Evolutionary conservation across 1,140 invertebrate species (phyloP), one percentile per base, ranked within the genome.

Genomic region (Tetragnatha versicolor): DNA sequence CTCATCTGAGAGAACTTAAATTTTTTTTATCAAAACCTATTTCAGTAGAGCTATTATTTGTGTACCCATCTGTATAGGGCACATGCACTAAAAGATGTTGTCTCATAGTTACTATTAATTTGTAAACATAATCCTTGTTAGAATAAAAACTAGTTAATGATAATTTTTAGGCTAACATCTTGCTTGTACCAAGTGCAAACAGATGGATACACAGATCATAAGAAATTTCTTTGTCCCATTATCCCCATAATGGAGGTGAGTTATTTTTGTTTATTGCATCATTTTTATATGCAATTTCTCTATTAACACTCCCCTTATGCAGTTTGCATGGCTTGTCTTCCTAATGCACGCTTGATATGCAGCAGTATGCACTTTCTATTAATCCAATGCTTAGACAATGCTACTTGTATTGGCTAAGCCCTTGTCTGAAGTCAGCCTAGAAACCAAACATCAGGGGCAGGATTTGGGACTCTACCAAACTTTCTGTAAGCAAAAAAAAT

Each of bases 141-240:
- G 20, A 42, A 25, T 25, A 7, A 4, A 66, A 61, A 55, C 35
- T 25, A 58, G 58, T 55, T 58, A 39, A 72, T 55, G 68, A 58
- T 72, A 72, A 72, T 55, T 70, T 70, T 70, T 58, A 72, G 68
- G 35, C 68, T 72, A 58, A 72, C 68, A 55, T 58, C 68, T 29
- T 51, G 66, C 53, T 39, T 29, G 31, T 58, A 72, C 20, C 33
- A 72, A 58, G 49, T 72, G 31, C 20, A 72, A 72, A 72, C 68
- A 72, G 68, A 72, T 72, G 68, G 68, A 72, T 72, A 72, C 68
- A 72, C 68, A 25, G 37, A 66, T 72, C 51, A 72, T 55, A 72
- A 72, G 35, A 55, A 27, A 55, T 58, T 55, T 39, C 20, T 69
- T 33, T 17, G 66, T 22, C 14, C 33, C n/a, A 51, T 35, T 42